A percentile compares a stretch with the other conserved stretches of the same genome.
phyloP scores from a whole-genome alignment of 2,888 invertebrate genomes.

The Dynastes maya region DNA sequence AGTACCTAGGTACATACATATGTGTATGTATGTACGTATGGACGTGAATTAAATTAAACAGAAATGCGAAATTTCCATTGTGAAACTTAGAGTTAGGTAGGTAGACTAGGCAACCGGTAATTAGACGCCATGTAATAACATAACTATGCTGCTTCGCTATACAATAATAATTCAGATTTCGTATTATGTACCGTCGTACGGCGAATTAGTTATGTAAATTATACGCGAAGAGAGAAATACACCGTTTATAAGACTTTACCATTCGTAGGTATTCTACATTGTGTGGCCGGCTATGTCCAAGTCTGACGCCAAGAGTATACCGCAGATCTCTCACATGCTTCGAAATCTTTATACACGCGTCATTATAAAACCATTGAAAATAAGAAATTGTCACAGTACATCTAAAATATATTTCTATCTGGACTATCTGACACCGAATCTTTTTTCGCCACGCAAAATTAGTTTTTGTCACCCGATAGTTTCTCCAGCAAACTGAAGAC shows the following conservation, averaged over 20 bases:
- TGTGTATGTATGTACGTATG: neutral
- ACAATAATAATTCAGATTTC: slow-evolving; percentile 4
- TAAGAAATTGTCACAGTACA: no score
- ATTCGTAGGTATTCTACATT: neutral
- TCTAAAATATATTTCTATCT: no score
- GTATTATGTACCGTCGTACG: neutral
- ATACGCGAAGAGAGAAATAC: slow-evolving; percentile 1
- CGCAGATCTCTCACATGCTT: no score
- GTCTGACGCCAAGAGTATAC: no score
- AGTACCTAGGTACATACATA: slow-evolving; percentile 17
- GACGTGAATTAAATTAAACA: slow-evolving; percentile 24
- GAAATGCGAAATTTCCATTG: slow-evolving; percentile 38
- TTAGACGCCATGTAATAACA: slow-evolving; percentile 4
- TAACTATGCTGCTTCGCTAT: neutral
- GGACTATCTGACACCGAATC: no score
- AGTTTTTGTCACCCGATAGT: no score
- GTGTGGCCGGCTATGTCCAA: neutral
- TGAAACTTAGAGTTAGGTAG: slow-evolving; percentile 15
- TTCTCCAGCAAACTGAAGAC: no score
- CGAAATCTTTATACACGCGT: no score
- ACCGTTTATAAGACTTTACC: neutral
- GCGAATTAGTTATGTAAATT: slow-evolving; percentile 32
- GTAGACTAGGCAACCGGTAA: slow-evolving; percentile 6
- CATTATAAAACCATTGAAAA: no score
- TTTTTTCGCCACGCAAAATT: no score